A percentile compares a stretch with the other conserved stretches of the same genome.
Conservation (phyloP, 1,140 invertebrate genomes). For the Drosophila takahashii region DNA sequence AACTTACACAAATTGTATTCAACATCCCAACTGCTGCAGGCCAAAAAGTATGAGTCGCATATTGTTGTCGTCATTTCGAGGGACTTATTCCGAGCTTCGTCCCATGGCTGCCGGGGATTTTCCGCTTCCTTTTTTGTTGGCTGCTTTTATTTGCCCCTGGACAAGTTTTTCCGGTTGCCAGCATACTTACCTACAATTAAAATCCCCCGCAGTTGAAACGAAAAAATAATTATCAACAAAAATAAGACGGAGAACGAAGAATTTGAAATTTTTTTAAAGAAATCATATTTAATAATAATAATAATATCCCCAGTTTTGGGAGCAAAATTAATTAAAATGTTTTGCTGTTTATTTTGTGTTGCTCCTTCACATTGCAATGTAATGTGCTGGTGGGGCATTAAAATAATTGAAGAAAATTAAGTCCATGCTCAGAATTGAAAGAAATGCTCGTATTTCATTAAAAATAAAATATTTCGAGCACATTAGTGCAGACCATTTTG, state of each 20-base stretch:
- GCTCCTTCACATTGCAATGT: conserved; percentile 1
- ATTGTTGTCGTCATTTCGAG: conserved; percentile 36
- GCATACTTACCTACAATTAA: conserved; percentile 65
- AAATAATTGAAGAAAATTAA: neutral
- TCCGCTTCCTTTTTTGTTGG: conserved; percentile 22
- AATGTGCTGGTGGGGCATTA: neutral
- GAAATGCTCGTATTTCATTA: neutral
- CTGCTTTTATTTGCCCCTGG: conserved; percentile 47
- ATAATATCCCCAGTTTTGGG: conserved; percentile 55
- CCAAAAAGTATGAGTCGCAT: conserved; percentile 42
- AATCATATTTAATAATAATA: conserved; percentile 61
- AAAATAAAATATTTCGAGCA: neutral
- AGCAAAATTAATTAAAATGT: conserved; percentile 56
- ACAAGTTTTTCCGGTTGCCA: conserved; percentile 47
- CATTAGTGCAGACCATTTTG: neutral
- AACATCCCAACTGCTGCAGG: neutral
- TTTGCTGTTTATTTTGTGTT: conserved; percentile 25
- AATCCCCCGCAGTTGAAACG: conserved; percentile 56
- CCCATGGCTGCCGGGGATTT: conserved; percentile 35
- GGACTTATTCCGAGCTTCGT: conserved; percentile 34
- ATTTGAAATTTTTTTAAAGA: conserved; percentile 35
- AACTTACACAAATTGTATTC: conserved; percentile 31
- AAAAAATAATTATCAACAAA: conserved; percentile 68
- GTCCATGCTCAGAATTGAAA: conserved; percentile 17
- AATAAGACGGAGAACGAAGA: conserved; percentile 27